These are phyloP conservation scores for Parazoanthus atlanticus DNA, from an alignment of 92 coral and sea anemone species.

Conservation along the genomic window DNA sequence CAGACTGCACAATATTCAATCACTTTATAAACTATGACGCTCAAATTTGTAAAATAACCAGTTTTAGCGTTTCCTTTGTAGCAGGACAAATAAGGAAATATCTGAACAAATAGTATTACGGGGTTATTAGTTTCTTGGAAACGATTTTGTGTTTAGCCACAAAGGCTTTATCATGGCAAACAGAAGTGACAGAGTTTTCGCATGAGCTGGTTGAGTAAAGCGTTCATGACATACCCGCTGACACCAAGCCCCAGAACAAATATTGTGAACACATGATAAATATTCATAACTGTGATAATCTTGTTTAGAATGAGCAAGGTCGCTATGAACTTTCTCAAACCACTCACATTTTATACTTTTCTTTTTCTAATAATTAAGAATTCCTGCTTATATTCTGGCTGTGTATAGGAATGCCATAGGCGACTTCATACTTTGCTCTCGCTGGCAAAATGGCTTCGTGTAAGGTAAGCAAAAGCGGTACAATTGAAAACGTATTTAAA, in stretches of 20 bases:
- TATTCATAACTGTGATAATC: not conserved
- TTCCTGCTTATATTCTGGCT: not conserved
- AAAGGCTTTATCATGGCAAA: not conserved
- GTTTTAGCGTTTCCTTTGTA: not conserved
- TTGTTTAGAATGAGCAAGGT: not conserved
- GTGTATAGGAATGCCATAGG: not conserved
- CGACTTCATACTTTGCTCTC: not conserved
- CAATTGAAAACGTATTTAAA: not conserved
- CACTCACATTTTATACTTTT: not conserved
- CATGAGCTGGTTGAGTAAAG: slow-evolving; percentile 5
- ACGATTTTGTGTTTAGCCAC: not conserved
- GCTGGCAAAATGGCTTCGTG: not conserved
- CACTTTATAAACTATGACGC: too few relatives aligned
- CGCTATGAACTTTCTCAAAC: not conserved
- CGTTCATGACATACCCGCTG: slow-evolving; percentile 4
- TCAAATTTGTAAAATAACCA: not conserved
- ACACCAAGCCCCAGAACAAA: not conserved
- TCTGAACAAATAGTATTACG: not conserved
- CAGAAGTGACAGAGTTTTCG: not conserved
- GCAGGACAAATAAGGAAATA: not conserved
- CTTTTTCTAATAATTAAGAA: not conserved
- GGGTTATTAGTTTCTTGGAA: not conserved
- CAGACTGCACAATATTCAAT: too few relatives aligned
- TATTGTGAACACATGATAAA: not conserved
- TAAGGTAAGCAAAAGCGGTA: not conserved